phyloP scores from a whole-genome alignment of 1,140 invertebrate species.

The Pseudomyrmex cubaensis region DNA sequence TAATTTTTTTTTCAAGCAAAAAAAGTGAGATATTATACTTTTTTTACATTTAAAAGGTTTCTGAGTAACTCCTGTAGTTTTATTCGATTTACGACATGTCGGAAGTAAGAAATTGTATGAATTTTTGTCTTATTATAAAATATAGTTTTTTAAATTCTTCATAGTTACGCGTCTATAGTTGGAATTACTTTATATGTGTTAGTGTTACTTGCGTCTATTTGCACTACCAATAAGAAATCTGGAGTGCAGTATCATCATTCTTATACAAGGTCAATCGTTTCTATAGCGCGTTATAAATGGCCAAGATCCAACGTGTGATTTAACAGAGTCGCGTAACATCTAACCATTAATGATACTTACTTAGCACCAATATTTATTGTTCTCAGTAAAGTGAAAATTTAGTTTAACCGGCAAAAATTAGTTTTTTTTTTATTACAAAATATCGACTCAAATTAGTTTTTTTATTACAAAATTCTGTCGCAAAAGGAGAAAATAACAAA shows the following conservation, averaged over 20 bases:
- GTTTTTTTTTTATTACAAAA: too few relatives aligned
- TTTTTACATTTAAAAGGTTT: too few relatives aligned
- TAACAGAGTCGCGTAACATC: neutral
- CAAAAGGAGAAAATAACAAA: too few relatives aligned
- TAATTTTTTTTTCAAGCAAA: conserved; percentile 20
- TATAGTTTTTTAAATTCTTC: neutral
- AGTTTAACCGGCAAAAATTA: neutral
- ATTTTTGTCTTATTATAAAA: too few relatives aligned
- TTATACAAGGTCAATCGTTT: conserved; percentile 25
- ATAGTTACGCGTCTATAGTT: neutral
- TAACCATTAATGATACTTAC: neutral
- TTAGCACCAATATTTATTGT: neutral
- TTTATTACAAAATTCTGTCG: too few relatives aligned
- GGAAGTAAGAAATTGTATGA: too few relatives aligned
- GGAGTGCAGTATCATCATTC: neutral
- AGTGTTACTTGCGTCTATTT: too few relatives aligned
- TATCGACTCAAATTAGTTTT: too few relatives aligned
- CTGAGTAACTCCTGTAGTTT: too few relatives aligned
- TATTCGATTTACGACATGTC: too few relatives aligned
- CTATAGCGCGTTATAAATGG: conserved; percentile 3
- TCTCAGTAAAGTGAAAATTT: conserved; percentile 3
- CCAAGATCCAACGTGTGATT: conserved; percentile 4
- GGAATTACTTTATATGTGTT: neutral
- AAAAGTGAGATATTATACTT: conserved; percentile 18
- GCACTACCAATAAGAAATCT: neutral